phyloP scores from a whole-genome alignment of 2,797 vertebrate species.

The Tenualosa thibaudeaui region DNA sequence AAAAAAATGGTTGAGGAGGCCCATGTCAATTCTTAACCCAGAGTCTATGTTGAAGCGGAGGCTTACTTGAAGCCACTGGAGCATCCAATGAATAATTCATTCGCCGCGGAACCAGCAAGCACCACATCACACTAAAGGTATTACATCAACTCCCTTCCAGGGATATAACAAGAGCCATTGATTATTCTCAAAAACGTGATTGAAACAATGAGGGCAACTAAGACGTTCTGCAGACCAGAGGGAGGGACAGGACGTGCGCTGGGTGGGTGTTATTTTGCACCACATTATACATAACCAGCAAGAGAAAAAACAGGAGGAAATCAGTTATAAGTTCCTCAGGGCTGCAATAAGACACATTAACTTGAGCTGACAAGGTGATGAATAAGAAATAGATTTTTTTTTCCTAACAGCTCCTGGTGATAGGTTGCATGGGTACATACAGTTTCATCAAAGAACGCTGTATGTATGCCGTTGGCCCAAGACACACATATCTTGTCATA shows the following conservation, averaged over 20 bases:
- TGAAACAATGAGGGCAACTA: background rate
- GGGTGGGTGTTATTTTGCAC: background rate
- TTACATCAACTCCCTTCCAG: slow-evolving; percentile 46
- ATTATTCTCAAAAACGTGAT: slow-evolving; percentile 50
- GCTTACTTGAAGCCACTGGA: slow-evolving; percentile 48
- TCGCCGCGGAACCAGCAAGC: slow-evolving; percentile 46
- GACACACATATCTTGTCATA: background rate
- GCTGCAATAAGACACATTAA: background rate
- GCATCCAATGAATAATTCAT: slow-evolving; percentile 70
- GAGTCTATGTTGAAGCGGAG: background rate
- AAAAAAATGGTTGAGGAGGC: background rate
- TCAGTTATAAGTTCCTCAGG: background rate
- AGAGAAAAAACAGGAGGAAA: slow-evolving; percentile 50
- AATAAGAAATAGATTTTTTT: background rate
- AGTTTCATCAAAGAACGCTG: background rate
- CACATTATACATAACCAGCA: slow-evolving; percentile 32
- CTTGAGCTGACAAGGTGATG: slow-evolving; percentile 14
- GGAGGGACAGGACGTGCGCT: slow-evolving; percentile 23
- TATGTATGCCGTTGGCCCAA: background rate
- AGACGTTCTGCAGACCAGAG: background rate
- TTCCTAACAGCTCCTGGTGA: background rate
- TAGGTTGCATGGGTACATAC: background rate
- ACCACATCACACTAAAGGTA: slow-evolving; percentile 54
- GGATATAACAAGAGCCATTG: slow-evolving; percentile 55
- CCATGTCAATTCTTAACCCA: background rate